These are phyloP conservation scores for Zaprionus obscuricornis DNA, from an alignment of 2,888 invertebrate species.

Conservation along the genomic window DNA sequence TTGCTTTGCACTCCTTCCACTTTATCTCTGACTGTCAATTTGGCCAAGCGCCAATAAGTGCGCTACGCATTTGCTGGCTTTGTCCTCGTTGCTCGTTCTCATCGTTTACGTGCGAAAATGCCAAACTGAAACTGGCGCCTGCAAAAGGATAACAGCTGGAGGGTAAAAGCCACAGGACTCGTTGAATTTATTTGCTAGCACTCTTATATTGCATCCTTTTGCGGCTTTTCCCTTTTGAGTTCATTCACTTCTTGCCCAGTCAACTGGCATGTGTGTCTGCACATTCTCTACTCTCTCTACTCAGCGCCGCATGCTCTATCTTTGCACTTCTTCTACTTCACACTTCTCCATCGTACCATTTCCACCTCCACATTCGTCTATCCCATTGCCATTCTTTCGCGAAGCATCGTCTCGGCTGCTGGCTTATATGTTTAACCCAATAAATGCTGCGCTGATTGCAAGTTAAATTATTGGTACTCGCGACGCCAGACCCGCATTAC, in stretches of 20 bases:
- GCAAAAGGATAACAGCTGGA: slow-evolving; percentile 13
- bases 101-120: slow-evolving; percentile 57
- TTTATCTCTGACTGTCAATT: slow-evolving; percentile 20
- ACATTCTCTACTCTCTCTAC: background rate
- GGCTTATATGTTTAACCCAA: slow-evolving; percentile 67
- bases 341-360: background rate
- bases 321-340: background rate
- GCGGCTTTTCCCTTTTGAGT: slow-evolving; percentile 41
- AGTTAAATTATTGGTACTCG: slow-evolving; percentile 71
- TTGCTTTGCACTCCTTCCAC: background rate
- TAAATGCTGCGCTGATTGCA: slow-evolving; percentile 72
- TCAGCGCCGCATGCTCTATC: too few species aligned
- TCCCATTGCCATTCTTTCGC: background rate
- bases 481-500: slow-evolving; percentile 70
- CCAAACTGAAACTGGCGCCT: slow-evolving; percentile 40
- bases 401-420: slow-evolving; percentile 10
- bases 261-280: slow-evolving; percentile 40
- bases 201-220: slow-evolving; percentile 23
- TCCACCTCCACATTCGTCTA: background rate
- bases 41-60: slow-evolving; percentile 46
- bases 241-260: slow-evolving; percentile 64
- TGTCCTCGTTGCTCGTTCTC: slow-evolving; percentile 32
- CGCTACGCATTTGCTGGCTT: slow-evolving; percentile 46
- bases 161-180: slow-evolving; percentile 34
- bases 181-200: slow-evolving; percentile 66